Evolutionary conservation across 2,113 vertebrate genomes (phyloP), one percentile per base, ranked within the genome.

Genomic region (Pluvianellus socialis): DNA sequence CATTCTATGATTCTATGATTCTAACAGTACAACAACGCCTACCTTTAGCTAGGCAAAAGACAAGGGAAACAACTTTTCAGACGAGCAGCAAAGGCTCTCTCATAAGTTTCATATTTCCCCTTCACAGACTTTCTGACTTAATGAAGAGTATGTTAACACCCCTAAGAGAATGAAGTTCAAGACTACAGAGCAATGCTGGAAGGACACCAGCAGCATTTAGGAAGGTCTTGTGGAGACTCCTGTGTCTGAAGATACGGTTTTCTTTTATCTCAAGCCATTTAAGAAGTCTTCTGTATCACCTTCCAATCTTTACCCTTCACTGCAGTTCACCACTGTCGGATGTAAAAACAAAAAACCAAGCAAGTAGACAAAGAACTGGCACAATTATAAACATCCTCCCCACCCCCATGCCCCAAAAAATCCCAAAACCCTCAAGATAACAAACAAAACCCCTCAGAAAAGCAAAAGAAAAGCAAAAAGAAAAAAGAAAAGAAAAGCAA

Each of bases 371-470:
- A 75, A 86, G 71, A 15, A 7, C 2, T 4, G 15, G 8, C 30
- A 81, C 8, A 67, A 79, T 26, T 56, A 47, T 12, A 88, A 80
- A 62, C 1, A 38, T 8, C 3, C 2, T 11, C 17, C 9, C n/a
- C n/a, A n/a, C n/a, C n/a, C n/a, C n/a, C n/a, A n/a, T n/a, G n/a
- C 22, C 3, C 7, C 2, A 10, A 17, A 8, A 8, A 22, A 47
- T 10, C 47, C 45, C 18, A 19, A 76, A 50, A 68, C 24, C 8
- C 15, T 5, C 23, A 53, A 76, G 28, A 42, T 73, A 90, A 10
- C 4, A 82, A 86, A 17, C 2, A 59, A n/a, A n/a, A n/a, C n/a
- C n/a, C n/a, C n/a, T n/a, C n/a, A n/a, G n/a, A n/a, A n/a, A n/a
- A n/a, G n/a, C n/a, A n/a, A n/a, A n/a, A n/a, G n/a, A n/a, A n/a